A percentile compares a stretch with the other conserved stretches of the same genome.
These are phyloP conservation scores for Chaenogobius annularis DNA, from an alignment of 2,113 vertebrate species.

Conservation along the genomic window DNA sequence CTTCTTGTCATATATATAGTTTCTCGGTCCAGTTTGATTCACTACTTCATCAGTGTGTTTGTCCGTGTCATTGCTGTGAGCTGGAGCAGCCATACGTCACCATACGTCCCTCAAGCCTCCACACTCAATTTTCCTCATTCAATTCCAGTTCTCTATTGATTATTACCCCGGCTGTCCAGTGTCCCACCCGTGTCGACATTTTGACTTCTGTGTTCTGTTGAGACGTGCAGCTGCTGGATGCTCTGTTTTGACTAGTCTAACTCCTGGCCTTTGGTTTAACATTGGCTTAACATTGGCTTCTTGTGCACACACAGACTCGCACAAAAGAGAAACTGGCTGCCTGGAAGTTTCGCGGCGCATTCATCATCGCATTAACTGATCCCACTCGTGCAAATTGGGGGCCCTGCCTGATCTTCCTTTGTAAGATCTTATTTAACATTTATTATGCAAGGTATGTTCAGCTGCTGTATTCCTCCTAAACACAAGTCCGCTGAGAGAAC, in stretches of 20 bases:
- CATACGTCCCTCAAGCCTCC: neutral
- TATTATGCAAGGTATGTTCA: constrained; percentile 22
- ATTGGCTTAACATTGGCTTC: constrained; percentile 30
- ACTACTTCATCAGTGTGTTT: neutral
- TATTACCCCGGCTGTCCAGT: neutral
- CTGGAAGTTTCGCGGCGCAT: constrained; percentile 58
- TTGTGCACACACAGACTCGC: constrained; percentile 29
- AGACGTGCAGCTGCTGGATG: constrained; percentile 43
- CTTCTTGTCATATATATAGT: neutral
- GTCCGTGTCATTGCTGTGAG: constrained; percentile 13
- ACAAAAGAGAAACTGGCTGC: constrained; percentile 53
- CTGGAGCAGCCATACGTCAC: constrained; percentile 9
- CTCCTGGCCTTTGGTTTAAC: constrained; percentile 10
- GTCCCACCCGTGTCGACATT: constrained; percentile 14
- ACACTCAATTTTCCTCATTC: neutral
- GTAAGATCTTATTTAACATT: constrained; percentile 41
- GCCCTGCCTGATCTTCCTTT: constrained; percentile 43
- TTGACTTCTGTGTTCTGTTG: constrained; percentile 10
- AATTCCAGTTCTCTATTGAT: neutral
- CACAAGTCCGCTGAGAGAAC: neutral
- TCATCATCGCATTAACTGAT: constrained; percentile 63
- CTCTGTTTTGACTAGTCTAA: constrained; percentile 36
- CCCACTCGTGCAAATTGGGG: constrained; percentile 52
- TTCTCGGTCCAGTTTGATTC: constrained; percentile 10
- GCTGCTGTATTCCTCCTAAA: neutral